A percentile compares a stretch with the other conserved stretches of the same genome.
Conservation (phyloP, 2,888 invertebrate species). For the Athrips mouffetella region DNA sequence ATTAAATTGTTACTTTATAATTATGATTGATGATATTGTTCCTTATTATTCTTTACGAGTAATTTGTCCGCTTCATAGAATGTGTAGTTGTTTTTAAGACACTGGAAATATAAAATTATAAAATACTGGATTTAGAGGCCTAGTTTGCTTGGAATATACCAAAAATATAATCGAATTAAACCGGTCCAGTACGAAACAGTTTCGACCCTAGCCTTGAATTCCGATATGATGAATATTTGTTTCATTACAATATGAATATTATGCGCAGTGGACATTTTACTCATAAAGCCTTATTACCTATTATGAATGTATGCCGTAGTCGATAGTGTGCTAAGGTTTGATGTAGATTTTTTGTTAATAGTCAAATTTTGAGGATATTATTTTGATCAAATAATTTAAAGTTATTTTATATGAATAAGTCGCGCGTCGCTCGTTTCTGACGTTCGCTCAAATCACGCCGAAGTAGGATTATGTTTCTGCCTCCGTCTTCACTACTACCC, state of each 20-base stretch:
- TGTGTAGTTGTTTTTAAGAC: too few species aligned
- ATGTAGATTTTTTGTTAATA: constrained; percentile 76
- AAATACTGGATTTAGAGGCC: too few species aligned
- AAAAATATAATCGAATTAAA: too few species aligned
- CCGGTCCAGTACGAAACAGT: too few species aligned
- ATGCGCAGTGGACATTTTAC: too few species aligned
- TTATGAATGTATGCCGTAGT: constrained; percentile 77
- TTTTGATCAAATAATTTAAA: constrained; percentile 68
- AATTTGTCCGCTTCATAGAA: too few species aligned
- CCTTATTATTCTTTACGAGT: too few species aligned
- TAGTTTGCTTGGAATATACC: too few species aligned
- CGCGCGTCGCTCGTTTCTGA: constrained; percentile 48
- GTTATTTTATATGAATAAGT: constrained; percentile 57
- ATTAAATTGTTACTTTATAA: constrained; percentile 46
- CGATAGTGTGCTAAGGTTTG: constrained; percentile 76
- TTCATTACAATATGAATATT: too few species aligned
- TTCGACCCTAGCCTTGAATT: too few species aligned
- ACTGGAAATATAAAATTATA: too few species aligned
- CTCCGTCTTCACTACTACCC: constrained; percentile 55
- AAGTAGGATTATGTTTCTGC: constrained; percentile 50
- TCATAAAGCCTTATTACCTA: constrained; percentile 69
- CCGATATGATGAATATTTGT: too few species aligned
- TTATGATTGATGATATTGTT: constrained; percentile 70
- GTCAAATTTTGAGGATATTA: constrained; percentile 61
- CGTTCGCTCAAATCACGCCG: constrained; percentile 58